Evolutionary conservation across 2,113 vertebrate species (phyloP), one percentile per base, ranked within the genome.

Genomic region (Microcebus lehilahytsara): DNA sequence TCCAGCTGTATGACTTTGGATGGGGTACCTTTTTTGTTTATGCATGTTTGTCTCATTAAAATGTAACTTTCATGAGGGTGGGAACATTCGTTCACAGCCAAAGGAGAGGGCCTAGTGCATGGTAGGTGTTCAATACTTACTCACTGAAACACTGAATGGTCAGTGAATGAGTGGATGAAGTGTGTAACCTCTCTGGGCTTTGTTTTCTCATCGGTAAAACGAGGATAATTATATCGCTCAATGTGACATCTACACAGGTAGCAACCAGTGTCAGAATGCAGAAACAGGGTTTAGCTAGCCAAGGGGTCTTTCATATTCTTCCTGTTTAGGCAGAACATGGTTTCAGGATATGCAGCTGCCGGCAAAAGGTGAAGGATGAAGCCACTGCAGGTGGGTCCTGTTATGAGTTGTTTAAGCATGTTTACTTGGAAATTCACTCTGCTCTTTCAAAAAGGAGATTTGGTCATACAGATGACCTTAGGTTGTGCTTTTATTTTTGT

Each of bases 401-500:
- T 88, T 80, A 12, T 13, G 64, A 0, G 19, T 13, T 40, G 22
- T 84, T 37, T 8, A 49, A 78, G 74, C 2, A 0, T 78, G 90
- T 96, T 92, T 80, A 93, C 88, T 93, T 84, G 78, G 94, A 88
- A 94, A 93, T 62, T 71, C 46, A n/a, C 58, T 58, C 27, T 4
- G 72, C 53, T 85, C 53, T 85, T 85, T 74, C 60, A 74, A 67
- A 80, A 83, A 89, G 62, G 75, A 49, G 84, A 89, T 46, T 34
- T 32, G 83, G 58, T 90, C 19, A 4, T 27, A 53, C 69, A 81
- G 66, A 58, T 67, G 67, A 53, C 67, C 53, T 62, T 34, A 32
- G 30, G 46, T 64, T 72, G 14, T 0, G 1, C 40, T 79, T 10
- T 51, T 37, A 81, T 72, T 93, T 95, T 64, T 93, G 34, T 62